phyloP scores from a whole-genome alignment of 2,797 vertebrate species.

The Labeo calbasu region DNA sequence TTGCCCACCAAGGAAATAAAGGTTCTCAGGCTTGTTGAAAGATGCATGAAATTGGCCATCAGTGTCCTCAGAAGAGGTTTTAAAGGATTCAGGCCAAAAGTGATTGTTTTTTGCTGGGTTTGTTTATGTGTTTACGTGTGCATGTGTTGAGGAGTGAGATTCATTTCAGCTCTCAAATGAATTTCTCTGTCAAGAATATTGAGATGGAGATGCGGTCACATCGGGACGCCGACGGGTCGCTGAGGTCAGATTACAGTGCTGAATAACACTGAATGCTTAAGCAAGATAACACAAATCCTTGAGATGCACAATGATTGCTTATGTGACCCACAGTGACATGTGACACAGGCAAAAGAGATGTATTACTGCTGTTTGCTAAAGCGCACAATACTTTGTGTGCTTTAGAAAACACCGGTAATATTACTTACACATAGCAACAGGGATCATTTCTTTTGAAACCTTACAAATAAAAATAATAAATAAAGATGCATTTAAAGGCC shows the following conservation, averaged over 20 bases:
- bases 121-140: constrained; percentile 21
- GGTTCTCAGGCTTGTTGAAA: constrained; percentile 15
- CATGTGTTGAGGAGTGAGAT: constrained; percentile 20
- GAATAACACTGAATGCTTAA: not conserved
- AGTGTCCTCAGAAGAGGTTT: constrained; percentile 9
- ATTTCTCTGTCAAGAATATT: constrained; percentile 7
- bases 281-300: not conserved
- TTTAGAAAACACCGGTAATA: no score
- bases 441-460: no score
- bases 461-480: no score
- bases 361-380: not conserved
- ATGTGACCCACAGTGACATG: not conserved
- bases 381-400: not conserved
- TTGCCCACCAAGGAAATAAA: not conserved
- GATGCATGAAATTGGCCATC: constrained; percentile 32
- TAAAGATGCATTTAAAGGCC: no score
- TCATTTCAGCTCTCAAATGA: constrained; percentile 21
- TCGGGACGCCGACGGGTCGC: not conserved
- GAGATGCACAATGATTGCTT: constrained; percentile 3
- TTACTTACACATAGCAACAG: not conserved
- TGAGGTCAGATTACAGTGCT: not conserved
- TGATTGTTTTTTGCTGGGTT: constrained; percentile 31
- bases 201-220: not conserved
- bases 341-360: not conserved
- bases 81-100: constrained; percentile 5